Conservation (phyloP, 2,888 invertebrate genomes). For the Drosophila pseudotalamancana region DNA sequence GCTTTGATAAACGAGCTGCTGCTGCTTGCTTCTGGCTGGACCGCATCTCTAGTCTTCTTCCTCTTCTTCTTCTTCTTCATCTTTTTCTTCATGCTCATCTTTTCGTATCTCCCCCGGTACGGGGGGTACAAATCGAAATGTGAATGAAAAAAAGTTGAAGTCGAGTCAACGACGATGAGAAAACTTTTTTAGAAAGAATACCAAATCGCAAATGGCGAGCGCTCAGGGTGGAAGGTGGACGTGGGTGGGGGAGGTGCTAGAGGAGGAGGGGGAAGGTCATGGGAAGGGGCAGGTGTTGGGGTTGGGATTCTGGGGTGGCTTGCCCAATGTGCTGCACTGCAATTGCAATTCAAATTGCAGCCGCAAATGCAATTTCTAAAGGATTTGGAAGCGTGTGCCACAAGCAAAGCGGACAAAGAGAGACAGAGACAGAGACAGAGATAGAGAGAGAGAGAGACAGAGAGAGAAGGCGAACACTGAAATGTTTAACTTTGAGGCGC, state of each 20-base stretch:
- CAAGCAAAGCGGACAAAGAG: neutral
- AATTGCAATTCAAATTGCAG: slow-evolving; percentile 76
- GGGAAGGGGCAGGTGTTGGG: neutral
- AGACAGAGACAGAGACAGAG: neutral
- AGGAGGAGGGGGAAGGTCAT: rapidly evolving
- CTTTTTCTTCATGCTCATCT: no score
- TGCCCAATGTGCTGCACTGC: slow-evolving; percentile 41
- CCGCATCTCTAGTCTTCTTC: neutral
- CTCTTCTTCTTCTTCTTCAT: no score
- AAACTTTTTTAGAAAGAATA: slow-evolving; percentile 49
- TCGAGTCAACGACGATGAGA: slow-evolving; percentile 48
- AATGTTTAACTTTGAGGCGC: slow-evolving; percentile 40
- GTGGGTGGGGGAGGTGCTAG: no score
- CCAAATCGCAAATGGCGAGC: slow-evolving; percentile 43
- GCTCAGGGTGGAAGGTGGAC: neutral
- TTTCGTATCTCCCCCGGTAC: slow-evolving; percentile 11
- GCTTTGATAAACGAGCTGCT: slow-evolving; percentile 74
- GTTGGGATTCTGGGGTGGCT: neutral
- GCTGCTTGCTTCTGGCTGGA: slow-evolving; percentile 41
- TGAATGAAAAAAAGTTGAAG: slow-evolving; percentile 32
- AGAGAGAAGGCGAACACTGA: neutral
- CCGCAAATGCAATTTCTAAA: slow-evolving; percentile 77
- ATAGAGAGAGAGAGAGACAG: slow-evolving; percentile 12
- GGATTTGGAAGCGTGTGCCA: slow-evolving; percentile 56
- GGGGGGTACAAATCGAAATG: slow-evolving; percentile 58